Evolutionary conservation across 2,797 vertebrate genomes (phyloP).

Genomic region (Atherinosoma microstoma): DNA sequence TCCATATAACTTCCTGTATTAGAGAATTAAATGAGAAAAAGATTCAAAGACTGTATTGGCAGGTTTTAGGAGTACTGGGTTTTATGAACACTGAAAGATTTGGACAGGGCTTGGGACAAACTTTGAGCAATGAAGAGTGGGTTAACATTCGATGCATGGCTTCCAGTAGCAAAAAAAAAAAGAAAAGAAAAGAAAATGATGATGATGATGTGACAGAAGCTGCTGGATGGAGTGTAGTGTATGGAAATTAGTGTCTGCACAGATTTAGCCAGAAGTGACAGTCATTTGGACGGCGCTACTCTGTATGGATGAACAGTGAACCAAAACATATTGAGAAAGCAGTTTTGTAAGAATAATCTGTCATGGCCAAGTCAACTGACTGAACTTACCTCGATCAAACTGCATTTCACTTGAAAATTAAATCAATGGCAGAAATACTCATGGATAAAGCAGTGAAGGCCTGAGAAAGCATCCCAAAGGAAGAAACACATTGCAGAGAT

Average conservation of each 20-base stretch:
- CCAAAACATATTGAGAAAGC: neutral
- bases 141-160: too few species aligned
- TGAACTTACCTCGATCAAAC: neutral
- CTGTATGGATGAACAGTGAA: neutral
- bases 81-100: neutral
- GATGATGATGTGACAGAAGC: neutral
- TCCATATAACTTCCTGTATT: constrained; percentile 2
- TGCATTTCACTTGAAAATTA: neutral
- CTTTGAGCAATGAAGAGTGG: too few species aligned
- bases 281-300: neutral
- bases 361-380: neutral
- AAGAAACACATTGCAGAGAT: neutral
- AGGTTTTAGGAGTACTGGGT: neutral
- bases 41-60: neutral
- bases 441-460: neutral
- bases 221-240: neutral
- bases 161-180: neutral
- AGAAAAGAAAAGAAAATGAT: neutral
- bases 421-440: neutral
- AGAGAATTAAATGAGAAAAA: neutral
- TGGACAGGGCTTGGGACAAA: neutral
- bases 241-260: neutral
- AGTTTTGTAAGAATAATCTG: neutral
- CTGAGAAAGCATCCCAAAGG: neutral
- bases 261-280: neutral